Conservation (phyloP, 92 coral and sea anemone species). For the Montipora capitata region DNA sequence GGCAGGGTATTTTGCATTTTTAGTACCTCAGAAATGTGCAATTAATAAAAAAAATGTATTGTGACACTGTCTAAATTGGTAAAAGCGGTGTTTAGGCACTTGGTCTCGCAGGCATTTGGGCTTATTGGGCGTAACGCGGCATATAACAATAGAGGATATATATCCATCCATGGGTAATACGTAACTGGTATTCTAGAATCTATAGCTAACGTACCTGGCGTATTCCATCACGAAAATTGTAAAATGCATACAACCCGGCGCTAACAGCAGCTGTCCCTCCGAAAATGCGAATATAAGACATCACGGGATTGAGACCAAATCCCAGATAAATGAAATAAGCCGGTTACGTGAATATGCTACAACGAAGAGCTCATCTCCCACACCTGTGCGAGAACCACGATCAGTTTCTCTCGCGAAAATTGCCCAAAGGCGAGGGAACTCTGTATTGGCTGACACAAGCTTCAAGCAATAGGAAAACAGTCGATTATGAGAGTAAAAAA, state of each 20-base stretch:
- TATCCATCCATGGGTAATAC: too few relatives aligned
- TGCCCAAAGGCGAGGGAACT: background rate
- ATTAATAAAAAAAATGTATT: too few relatives aligned
- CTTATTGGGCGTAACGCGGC: too few relatives aligned
- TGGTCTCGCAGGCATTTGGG: too few relatives aligned
- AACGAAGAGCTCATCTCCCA: background rate
- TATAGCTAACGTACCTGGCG: constrained; percentile 1
- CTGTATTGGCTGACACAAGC: background rate
- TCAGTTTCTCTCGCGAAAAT: background rate
- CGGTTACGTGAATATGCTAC: background rate
- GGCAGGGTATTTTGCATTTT: too few relatives aligned
- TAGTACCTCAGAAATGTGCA: too few relatives aligned
- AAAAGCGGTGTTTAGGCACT: too few relatives aligned
- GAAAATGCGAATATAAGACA: constrained; percentile 82
- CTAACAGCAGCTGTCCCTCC: constrained; percentile 83
- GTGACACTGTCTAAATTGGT: too few relatives aligned
- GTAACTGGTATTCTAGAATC: too few relatives aligned
- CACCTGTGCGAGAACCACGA: background rate
- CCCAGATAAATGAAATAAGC: background rate
- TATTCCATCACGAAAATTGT: constrained; percentile 35
- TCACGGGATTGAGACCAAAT: background rate
- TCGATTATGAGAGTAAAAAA: too few relatives aligned
- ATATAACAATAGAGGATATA: too few relatives aligned
- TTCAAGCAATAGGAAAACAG: background rate
- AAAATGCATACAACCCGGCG: constrained; percentile 82